phyloP scores from a whole-genome alignment of 2,797 vertebrate genomes.

The Lacerta viridis region DNA sequence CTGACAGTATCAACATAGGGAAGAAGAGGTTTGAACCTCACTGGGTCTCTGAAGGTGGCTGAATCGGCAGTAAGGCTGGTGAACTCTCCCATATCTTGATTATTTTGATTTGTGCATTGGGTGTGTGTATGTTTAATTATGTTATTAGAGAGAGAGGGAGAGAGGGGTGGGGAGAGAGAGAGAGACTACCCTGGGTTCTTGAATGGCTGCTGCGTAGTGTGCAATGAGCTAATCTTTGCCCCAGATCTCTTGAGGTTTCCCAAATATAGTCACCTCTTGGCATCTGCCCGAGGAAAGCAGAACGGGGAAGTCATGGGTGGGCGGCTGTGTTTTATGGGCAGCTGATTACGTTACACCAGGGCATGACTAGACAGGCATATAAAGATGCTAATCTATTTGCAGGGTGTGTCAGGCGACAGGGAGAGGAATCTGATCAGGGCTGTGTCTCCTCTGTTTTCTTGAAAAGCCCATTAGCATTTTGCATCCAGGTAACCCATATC shows the following conservation, averaged over 20 bases:
- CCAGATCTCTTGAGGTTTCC: slow-evolving; percentile 2
- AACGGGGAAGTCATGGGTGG: background rate
- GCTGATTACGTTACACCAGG: background rate
- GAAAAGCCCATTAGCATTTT: background rate
- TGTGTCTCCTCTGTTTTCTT: background rate
- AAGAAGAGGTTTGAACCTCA: background rate
- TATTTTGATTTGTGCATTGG: background rate
- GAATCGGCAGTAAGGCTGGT: background rate
- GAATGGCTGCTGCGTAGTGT: background rate
- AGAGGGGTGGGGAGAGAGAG: no score
- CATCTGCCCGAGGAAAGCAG: background rate
- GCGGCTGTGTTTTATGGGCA: background rate
- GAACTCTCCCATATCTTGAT: background rate
- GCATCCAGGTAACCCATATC: background rate
- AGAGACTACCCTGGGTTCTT: background rate
- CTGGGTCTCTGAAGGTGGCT: background rate
- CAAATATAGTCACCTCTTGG: slow-evolving; percentile 19
- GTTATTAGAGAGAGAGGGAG: background rate
- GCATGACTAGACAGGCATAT: background rate
- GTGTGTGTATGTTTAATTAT: background rate
- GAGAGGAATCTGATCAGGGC: background rate
- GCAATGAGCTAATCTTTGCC: background rate
- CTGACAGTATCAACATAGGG: no score
- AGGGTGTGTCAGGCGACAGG: background rate
- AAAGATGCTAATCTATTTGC: background rate